These are phyloP conservation scores for Ceramica pisi DNA, from an alignment of 2,888 invertebrate species.

Conservation along the genomic window DNA sequence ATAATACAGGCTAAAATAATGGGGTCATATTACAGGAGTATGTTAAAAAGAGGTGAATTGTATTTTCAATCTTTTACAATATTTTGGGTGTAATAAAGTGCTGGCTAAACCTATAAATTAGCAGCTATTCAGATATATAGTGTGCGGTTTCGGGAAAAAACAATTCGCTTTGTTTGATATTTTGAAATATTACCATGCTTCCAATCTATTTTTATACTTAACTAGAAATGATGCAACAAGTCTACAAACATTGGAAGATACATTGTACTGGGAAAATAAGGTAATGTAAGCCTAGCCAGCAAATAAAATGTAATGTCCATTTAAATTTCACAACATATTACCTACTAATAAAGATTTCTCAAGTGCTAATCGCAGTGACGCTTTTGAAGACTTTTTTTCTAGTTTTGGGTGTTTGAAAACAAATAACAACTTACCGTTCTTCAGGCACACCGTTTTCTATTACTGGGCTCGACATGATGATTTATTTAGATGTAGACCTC, in stretches of 20 bases:
- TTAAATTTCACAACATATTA: no score
- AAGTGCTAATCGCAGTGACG: not conserved
- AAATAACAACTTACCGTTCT: constrained; percentile 78
- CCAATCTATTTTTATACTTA: constrained; percentile 37
- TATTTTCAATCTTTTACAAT: not conserved
- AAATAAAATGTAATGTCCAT: not conserved
- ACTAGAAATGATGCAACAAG: constrained; percentile 32
- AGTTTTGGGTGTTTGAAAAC: not conserved
- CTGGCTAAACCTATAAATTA: not conserved
- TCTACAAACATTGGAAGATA: not conserved
- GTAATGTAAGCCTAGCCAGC: not conserved
- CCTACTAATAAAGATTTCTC: no score
- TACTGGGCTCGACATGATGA: constrained; percentile 81
- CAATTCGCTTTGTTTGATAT: not conserved
- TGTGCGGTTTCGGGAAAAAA: not conserved
- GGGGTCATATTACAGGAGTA: not conserved
- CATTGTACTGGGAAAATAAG: not conserved
- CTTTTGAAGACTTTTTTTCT: not conserved
- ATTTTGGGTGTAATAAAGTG: not conserved
- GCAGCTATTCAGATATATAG: no score
- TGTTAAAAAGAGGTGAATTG: not conserved
- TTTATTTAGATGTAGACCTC: constrained; percentile 40
- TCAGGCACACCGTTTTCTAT: constrained; percentile 84
- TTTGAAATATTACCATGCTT: constrained; percentile 21
- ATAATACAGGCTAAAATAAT: not conserved